A percentile compares a stretch with the other conserved stretches of the same genome.
phyloP scores from a whole-genome alignment of 2,113 vertebrate genomes.

The Oriolus oriolus region DNA sequence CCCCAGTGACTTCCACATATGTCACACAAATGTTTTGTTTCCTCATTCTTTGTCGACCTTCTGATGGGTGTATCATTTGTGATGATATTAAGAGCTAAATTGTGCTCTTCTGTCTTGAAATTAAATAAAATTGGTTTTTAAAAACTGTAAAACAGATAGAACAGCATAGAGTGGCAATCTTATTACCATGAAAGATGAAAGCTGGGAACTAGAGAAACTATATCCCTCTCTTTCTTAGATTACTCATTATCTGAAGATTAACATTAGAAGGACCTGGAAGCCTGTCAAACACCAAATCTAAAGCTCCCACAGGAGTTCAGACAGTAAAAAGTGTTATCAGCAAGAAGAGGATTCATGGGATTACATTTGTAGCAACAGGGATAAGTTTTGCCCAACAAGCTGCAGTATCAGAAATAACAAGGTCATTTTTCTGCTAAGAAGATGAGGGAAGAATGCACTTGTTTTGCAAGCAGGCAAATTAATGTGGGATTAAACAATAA shows the following conservation, averaged over 20 bases:
- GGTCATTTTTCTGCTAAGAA: constrained; percentile 36
- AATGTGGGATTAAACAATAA: constrained; percentile 27
- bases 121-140: background rate
- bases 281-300: background rate
- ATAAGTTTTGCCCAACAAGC: constrained; percentile 25
- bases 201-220: background rate
- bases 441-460: background rate
- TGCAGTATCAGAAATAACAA: constrained; percentile 18
- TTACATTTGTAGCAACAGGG: background rate
- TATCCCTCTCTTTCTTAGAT: background rate
- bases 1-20: background rate
- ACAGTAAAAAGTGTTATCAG: background rate
- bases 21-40: background rate
- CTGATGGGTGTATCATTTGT: background rate
- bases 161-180: background rate
- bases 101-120: background rate
- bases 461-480: constrained; percentile 26
- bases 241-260: constrained; percentile 23
- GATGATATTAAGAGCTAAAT: background rate
- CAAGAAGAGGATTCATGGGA: constrained; percentile 27
- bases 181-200: background rate
- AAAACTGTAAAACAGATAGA: background rate
- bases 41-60: background rate
- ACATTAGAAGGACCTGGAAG: background rate
- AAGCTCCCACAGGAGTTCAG: background rate